phyloP scores from a whole-genome alignment of 2,888 invertebrate genomes.

The Orgyia antiqua region DNA sequence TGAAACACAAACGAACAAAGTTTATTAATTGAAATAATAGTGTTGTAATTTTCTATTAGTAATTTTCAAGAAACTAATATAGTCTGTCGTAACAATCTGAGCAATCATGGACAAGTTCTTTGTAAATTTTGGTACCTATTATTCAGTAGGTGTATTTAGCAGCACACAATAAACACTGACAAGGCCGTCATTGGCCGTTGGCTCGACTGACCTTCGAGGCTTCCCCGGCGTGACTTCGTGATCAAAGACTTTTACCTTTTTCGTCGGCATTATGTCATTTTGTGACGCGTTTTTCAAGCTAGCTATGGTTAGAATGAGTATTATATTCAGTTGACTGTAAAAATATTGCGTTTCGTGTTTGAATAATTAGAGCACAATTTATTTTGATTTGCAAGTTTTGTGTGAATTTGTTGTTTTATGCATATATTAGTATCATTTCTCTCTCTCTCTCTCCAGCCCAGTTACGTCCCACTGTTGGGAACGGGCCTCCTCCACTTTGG shows the following conservation, averaged over 20 bases:
- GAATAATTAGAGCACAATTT: not conserved
- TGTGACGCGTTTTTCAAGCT: conserved; percentile 10
- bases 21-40: no score
- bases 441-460: no score
- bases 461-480: no score
- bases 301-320: not conserved
- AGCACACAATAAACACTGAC: conserved; percentile 25
- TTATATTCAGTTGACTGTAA: not conserved
- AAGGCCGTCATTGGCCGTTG: conserved; percentile 49
- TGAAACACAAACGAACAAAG: no score
- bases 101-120: not conserved
- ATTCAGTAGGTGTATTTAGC: conserved; percentile 16
- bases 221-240: conserved; percentile 20
- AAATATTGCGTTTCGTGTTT: not conserved
- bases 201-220: conserved; percentile 26
- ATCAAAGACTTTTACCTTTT: conserved; percentile 31
- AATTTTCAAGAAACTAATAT: not conserved
- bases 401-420: no score
- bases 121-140: conserved; percentile 8
- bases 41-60: no score
- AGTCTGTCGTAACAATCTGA: not conserved
- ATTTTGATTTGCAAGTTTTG: no score
- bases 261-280: conserved; percentile 24
- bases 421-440: no score
- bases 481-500: no score